Percentiles rank a stretch among this genome's conserved stretches.
Conservation (phyloP, 2,113 vertebrate genomes). For the Daboia siamensis region DNA sequence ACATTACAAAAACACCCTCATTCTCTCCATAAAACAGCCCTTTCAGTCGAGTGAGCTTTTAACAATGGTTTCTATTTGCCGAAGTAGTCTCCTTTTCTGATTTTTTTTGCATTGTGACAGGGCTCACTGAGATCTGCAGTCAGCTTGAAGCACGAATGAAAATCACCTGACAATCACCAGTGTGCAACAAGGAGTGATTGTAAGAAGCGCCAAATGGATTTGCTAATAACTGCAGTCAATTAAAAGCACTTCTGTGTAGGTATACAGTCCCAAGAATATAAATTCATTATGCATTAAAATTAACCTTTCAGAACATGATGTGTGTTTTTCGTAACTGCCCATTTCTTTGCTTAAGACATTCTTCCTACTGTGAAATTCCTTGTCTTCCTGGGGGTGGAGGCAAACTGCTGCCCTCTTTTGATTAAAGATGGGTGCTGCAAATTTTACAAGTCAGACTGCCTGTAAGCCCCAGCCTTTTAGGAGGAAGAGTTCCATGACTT, state of each 20-base stretch:
- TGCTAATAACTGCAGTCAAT: neutral
- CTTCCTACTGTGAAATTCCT: conserved; percentile 6
- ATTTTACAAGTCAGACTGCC: conserved; percentile 23
- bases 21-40: neutral
- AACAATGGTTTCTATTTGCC: neutral
- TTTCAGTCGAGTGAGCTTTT: neutral
- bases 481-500: neutral
- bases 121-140: conserved; percentile 19
- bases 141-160: neutral
- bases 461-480: neutral
- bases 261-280: conserved; percentile 5
- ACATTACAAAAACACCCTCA: neutral
- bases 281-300: conserved; percentile 2
- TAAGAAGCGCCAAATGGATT: neutral
- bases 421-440: conserved; percentile 59
- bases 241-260: conserved; percentile 29
- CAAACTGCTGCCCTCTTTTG: conserved; percentile 79
- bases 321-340: neutral
- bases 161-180: neutral
- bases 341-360: conserved; percentile 41
- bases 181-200: neutral
- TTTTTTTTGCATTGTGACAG: accelerated
- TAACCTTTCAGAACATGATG: conserved; percentile 7
- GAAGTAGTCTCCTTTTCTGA: neutral
- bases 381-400: conserved; percentile 53